Conservation (phyloP, 2,888 invertebrate genomes). For the Onchidella celtica region DNA sequence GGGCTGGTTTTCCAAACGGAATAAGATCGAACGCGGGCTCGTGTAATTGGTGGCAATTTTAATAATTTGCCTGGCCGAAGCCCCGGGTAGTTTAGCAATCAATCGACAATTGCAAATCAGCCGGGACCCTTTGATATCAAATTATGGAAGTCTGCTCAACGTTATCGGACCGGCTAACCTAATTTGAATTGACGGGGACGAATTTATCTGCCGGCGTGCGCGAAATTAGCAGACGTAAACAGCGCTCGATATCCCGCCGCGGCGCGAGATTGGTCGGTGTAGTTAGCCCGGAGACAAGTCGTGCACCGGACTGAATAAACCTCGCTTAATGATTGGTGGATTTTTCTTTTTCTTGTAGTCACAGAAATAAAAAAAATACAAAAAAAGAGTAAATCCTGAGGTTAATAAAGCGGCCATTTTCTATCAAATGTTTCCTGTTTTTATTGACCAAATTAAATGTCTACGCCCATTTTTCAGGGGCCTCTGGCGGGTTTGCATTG, state of each 20-base stretch:
- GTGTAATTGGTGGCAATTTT: slow-evolving; percentile 31
- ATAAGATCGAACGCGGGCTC: slow-evolving; percentile 21
- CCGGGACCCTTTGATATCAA: slow-evolving; percentile 44
- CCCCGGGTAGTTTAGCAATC: slow-evolving; percentile 30
- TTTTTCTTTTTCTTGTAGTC: neutral
- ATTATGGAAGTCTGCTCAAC: slow-evolving; percentile 46
- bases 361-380: no score
- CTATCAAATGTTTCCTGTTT: no score
- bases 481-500: no score
- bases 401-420: no score
- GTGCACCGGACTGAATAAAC: slow-evolving; percentile 29
- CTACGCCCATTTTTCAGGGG: no score
- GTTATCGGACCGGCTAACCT: slow-evolving; percentile 45
- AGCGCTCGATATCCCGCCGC: slow-evolving; percentile 31
- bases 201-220: slow-evolving; percentile 39
- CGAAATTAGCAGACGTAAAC: slow-evolving; percentile 49
- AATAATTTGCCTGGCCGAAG: neutral
- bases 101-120: slow-evolving; percentile 48
- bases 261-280: slow-evolving; percentile 23
- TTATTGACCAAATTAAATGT: no score
- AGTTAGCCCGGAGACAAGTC: neutral
- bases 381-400: no score
- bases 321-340: slow-evolving; percentile 30
- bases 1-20: neutral
- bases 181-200: slow-evolving; percentile 47